Evolutionary conservation across 2,888 invertebrate species (phyloP).

Genomic region (Pollenia amentaria): DNA sequence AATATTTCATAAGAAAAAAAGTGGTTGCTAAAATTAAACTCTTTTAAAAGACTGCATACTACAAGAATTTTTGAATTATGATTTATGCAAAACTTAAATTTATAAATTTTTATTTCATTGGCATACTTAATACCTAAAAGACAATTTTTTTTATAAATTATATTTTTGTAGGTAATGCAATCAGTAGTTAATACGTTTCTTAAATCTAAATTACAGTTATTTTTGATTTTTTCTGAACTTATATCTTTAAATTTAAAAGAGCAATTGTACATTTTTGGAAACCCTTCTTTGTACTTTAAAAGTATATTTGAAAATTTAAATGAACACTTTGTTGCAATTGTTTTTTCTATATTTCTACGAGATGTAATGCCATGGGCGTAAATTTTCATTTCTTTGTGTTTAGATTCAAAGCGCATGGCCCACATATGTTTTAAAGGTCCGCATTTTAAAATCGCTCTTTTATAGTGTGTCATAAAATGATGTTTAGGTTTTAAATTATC

Average conservation of each 20-base stretch:
- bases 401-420: constrained; percentile 7
- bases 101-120: not conserved
- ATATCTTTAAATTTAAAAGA: no score
- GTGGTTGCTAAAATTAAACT: no score
- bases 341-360: constrained; percentile 5
- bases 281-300: constrained; percentile 27
- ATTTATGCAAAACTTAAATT: no score
- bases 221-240: no score
- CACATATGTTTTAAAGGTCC: constrained; percentile 55
- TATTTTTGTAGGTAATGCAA: not conserved
- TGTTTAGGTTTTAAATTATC: constrained; percentile 61
- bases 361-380: constrained; percentile 28
- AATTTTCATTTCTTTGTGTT: constrained; percentile 55
- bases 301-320: constrained; percentile 19
- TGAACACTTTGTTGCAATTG: constrained; percentile 4
- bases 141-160: constrained; percentile 31
- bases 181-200: not conserved
- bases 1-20: constrained; percentile 29
- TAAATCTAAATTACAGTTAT: no score
- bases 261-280: no score
- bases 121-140: not conserved
- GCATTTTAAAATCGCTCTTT: constrained; percentile 30
- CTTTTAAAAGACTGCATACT: no score
- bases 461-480: constrained; percentile 60
- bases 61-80: no score